A percentile compares a stretch with the other conserved stretches of the same genome.
Conservation (phyloP, 2,113 vertebrate genomes). For the Alces alces region DNA sequence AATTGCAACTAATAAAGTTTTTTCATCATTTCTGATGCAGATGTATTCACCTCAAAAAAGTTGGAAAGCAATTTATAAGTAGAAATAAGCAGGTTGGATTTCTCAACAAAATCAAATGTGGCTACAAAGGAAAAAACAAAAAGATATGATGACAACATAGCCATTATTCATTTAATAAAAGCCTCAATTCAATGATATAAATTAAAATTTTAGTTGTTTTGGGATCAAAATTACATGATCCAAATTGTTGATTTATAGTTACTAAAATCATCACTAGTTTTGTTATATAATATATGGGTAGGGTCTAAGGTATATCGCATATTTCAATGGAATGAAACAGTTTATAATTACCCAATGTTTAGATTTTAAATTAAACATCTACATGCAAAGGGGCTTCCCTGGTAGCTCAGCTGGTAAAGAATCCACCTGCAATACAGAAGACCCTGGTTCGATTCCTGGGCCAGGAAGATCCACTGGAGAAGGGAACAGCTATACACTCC, state of each 20-base stretch:
- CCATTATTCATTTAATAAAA: background rate
- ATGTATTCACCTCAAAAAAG: background rate
- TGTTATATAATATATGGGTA: background rate
- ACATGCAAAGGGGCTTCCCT: background rate
- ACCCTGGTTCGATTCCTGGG: background rate
- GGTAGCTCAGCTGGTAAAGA: background rate
- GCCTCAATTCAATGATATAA: background rate
- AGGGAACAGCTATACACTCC: accelerated
- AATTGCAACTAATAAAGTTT: background rate
- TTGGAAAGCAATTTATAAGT: background rate
- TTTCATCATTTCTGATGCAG: background rate
- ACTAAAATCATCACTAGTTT: background rate
- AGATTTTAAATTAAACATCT: background rate
- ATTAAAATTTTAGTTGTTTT: background rate
- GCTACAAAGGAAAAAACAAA: background rate
- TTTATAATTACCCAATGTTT: background rate
- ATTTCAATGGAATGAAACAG: background rate
- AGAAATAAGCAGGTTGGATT: background rate
- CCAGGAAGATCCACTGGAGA: background rate
- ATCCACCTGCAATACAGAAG: background rate
- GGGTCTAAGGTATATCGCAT: background rate
- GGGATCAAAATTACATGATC: background rate
- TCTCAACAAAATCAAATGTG: background rate
- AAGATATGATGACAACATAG: background rate
- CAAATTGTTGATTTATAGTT: background rate